Evolutionary conservation across 2,113 vertebrate genomes (phyloP).

Genomic region (Mormyrus iriodes): DNA sequence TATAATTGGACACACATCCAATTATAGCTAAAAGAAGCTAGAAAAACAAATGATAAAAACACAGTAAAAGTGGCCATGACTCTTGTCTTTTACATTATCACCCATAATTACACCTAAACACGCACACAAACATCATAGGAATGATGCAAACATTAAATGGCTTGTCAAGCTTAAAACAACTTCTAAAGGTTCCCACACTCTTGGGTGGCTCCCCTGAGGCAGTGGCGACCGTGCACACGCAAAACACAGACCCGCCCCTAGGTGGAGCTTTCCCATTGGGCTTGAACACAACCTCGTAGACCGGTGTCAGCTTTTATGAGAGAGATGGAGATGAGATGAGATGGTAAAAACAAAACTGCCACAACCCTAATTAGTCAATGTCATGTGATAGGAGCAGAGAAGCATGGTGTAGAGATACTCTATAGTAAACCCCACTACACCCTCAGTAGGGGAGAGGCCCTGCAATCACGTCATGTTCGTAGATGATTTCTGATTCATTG

Average conservation of each 20-base stretch:
- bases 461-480: not conserved
- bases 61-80: not conserved
- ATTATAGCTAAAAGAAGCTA: not conserved
- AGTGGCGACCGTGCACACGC: not conserved
- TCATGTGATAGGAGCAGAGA: not conserved
- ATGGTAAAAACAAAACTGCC: not conserved
- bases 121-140: not conserved
- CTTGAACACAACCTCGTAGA: not conserved
- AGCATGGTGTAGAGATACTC: not conserved
- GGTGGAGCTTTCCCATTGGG: not conserved
- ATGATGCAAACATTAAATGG: not conserved
- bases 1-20: not conserved
- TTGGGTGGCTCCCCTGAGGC: not conserved
- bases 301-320: not conserved
- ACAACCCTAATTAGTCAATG: not conserved
- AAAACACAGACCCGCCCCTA: not conserved
- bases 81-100: not conserved
- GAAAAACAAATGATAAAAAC: not conserved
- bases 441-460: not conserved
- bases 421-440: not conserved
- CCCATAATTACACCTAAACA: not conserved
- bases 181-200: not conserved
- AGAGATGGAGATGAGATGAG: not conserved
- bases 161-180: not conserved
- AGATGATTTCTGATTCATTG: slow-evolving; percentile 3